Conservation (phyloP, 2,113 vertebrate genomes). For the Paramormyrops kingsleyae region DNA sequence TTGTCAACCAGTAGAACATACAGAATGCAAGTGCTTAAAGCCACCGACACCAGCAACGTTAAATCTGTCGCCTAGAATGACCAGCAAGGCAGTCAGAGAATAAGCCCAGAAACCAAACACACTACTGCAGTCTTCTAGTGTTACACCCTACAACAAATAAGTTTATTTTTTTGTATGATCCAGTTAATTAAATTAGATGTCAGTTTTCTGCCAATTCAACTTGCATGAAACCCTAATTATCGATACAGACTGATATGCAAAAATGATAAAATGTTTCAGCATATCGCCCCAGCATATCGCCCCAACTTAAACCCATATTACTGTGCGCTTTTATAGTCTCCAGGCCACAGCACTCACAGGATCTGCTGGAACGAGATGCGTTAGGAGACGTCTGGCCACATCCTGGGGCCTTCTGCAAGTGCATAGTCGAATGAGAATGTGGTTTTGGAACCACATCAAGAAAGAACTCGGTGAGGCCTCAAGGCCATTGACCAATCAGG, state of each 20-base stretch:
- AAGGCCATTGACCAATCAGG: not conserved
- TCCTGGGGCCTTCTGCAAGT: not conserved
- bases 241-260: not conserved
- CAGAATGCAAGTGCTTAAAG: not conserved
- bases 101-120: too few relatives aligned
- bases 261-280: not conserved
- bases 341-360: not conserved
- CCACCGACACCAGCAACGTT: not conserved
- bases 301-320: not conserved
- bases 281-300: not conserved
- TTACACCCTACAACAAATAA: not conserved
- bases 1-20: not conserved
- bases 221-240: not conserved
- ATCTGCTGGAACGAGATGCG: not conserved
- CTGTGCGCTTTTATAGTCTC: not conserved
- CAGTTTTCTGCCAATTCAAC: not conserved
- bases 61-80: too few relatives aligned
- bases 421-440: not conserved
- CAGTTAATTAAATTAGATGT: not conserved
- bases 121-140: not conserved
- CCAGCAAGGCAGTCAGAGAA: too few relatives aligned
- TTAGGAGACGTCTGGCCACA: not conserved
- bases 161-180: not conserved
- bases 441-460: not conserved
- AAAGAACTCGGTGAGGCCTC: not conserved